Percentiles rank a stretch among this genome's conserved stretches.
Evolutionary conservation across 92 coral and sea anemone genomes (phyloP).

Genomic region (Siderastrea radians): DNA sequence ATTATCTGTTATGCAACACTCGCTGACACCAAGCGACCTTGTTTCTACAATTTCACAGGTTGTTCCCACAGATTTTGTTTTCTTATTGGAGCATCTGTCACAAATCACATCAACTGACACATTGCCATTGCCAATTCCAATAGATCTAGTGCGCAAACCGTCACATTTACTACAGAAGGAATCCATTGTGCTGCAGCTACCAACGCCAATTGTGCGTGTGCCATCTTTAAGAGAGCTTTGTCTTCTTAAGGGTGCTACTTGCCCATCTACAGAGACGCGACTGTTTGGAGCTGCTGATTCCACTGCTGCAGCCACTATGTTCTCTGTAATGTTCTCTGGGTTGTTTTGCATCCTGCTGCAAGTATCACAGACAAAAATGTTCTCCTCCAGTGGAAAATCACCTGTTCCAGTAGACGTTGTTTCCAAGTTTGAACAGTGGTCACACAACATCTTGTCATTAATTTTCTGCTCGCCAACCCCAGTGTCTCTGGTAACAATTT

Average conservation of each 20-base stretch:
- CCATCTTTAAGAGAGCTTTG: not conserved
- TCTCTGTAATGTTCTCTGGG: constrained; percentile 10
- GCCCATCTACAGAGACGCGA: not conserved
- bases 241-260: not conserved
- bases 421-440: constrained; percentile 58
- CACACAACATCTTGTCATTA: constrained; percentile 63
- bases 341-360: constrained; percentile 1
- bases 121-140: constrained; percentile 78
- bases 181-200: constrained; percentile 73
- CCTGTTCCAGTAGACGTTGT: constrained; percentile 74
- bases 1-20: constrained; percentile 88
- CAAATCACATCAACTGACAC: constrained; percentile 79
- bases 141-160: constrained; percentile 63
- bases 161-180: constrained; percentile 76
- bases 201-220: constrained; percentile 74
- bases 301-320: not conserved
- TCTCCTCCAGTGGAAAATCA: constrained; percentile 33
- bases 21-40: constrained; percentile 75
- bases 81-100: constrained; percentile 74
- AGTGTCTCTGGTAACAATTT: constrained; percentile 21
- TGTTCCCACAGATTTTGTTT: constrained; percentile 84
- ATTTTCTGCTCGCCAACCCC: constrained; percentile 63
- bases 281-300: not conserved
- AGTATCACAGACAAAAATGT: constrained; percentile 16
- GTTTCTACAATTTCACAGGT: constrained; percentile 48